These are phyloP conservation scores for Gastrophryne carolinensis DNA, from an alignment of 2,797 vertebrate genomes.

Conservation along the genomic window DNA sequence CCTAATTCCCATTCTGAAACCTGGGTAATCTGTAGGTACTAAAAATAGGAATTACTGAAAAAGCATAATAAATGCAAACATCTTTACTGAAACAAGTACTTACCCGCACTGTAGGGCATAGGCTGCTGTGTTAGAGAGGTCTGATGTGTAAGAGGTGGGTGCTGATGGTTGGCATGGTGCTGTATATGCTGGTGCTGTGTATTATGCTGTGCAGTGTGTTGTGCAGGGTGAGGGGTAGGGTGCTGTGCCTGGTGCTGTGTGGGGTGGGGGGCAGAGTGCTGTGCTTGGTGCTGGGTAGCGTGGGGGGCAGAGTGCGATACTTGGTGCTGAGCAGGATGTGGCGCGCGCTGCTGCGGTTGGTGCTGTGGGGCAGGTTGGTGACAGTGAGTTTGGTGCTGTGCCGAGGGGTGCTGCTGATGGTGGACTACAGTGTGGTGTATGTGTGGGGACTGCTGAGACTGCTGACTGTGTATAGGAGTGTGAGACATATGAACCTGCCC, in stretches of 20 bases:
- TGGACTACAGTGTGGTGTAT: constrained; percentile 74
- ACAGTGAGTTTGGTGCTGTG: constrained; percentile 63
- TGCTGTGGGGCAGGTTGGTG: constrained; percentile 76
- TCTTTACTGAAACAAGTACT: constrained; percentile 62
- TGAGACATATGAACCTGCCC: constrained; percentile 83
- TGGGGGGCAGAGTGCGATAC: constrained; percentile 65
- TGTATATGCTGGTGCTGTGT: constrained; percentile 73
- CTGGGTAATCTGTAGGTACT: too few species aligned
- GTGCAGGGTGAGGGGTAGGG: constrained; percentile 52
- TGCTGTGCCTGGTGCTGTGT: constrained; percentile 70
- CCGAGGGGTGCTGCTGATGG: constrained; percentile 61
- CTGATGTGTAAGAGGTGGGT: constrained; percentile 81
- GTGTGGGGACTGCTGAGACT: constrained; percentile 69
- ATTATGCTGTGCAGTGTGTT: constrained; percentile 67
- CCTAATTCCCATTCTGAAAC: too few species aligned
- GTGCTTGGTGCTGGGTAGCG: constrained; percentile 64
- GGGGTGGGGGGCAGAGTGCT: constrained; percentile 64
- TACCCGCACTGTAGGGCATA: constrained; percentile 86
- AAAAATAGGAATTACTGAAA: too few species aligned
- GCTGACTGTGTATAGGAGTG: constrained; percentile 73
- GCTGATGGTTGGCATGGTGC: constrained; percentile 76
- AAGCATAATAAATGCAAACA: too few species aligned
- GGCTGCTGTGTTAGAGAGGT: constrained; percentile 77
- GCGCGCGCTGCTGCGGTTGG: constrained; percentile 66
- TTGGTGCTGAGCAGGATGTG: constrained; percentile 32